phyloP scores from a whole-genome alignment of 2,797 vertebrate species.

The Austrolebias charrua region DNA sequence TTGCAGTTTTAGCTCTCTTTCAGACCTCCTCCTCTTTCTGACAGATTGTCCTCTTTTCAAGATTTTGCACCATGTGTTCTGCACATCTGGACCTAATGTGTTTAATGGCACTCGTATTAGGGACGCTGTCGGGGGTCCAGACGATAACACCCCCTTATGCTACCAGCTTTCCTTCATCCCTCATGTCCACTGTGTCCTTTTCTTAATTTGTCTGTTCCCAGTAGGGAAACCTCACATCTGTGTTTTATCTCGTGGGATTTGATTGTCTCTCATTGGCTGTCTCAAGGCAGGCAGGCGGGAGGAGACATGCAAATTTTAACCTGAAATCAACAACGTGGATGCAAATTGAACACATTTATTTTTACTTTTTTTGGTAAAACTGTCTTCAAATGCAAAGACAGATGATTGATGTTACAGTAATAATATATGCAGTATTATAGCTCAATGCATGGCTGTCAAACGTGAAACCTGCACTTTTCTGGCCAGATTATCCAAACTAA shows the following conservation, averaged over 20 bases:
- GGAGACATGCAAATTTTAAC: slow-evolving; percentile 28
- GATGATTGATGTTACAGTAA: not conserved
- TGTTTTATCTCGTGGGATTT: slow-evolving; percentile 56
- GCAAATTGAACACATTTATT: slow-evolving; percentile 27
- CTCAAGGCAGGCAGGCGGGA: slow-evolving; percentile 15
- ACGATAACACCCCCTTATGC: slow-evolving; percentile 16
- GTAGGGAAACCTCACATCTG: slow-evolving; percentile 37
- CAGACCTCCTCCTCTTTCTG: slow-evolving; percentile 33
- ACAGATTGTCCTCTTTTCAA: slow-evolving; percentile 43
- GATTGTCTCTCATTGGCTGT: slow-evolving; percentile 49
- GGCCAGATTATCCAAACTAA: slow-evolving; percentile 12
- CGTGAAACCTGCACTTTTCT: slow-evolving; percentile 29
- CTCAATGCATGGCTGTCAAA: slow-evolving; percentile 13
- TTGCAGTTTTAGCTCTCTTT: slow-evolving; percentile 28
- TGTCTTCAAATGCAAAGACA: slow-evolving; percentile 10
- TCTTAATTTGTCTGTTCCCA: slow-evolving; percentile 18
- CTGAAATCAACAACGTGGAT: slow-evolving; percentile 28
- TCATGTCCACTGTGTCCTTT: slow-evolving; percentile 21
- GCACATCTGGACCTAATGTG: slow-evolving; percentile 47
- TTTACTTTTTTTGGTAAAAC: slow-evolving; percentile 7
- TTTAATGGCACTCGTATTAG: slow-evolving; percentile 53
- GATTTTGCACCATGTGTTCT: slow-evolving; percentile 43
- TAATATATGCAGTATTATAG: not conserved
- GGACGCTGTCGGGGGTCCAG: slow-evolving; percentile 36
- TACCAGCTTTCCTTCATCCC: slow-evolving; percentile 26